Percentiles rank a stretch among this genome's conserved stretches.
phyloP scores from a whole-genome alignment of 1,140 invertebrate species.

The Drosophila orena region DNA sequence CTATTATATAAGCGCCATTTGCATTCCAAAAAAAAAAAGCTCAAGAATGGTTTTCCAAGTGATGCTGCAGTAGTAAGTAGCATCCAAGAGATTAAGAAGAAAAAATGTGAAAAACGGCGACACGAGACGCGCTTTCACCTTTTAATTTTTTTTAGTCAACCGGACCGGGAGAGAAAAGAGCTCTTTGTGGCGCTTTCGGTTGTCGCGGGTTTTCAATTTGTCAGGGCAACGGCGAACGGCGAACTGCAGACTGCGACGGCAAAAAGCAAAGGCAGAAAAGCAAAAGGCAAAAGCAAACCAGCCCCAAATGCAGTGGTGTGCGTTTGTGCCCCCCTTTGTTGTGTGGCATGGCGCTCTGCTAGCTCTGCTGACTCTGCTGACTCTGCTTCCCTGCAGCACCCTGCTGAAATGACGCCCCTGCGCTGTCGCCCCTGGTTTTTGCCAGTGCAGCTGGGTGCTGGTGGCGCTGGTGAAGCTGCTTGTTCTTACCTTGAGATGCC shows the following conservation, averaged over 20 bases:
- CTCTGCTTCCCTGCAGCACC: not conserved
- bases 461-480: constrained; percentile 27
- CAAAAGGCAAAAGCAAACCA: constrained; percentile 49
- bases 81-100: constrained; percentile 3
- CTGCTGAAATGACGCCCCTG: not conserved
- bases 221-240: constrained; percentile 53
- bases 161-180: constrained; percentile 53
- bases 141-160: constrained; percentile 52
- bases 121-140: constrained; percentile 74
- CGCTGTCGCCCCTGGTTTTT: constrained; percentile 19
- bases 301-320: constrained; percentile 32
- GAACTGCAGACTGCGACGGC: constrained; percentile 33
- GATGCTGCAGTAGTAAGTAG: constrained; percentile 11
- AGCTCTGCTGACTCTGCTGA: too few relatives aligned
- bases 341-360: too few relatives aligned
- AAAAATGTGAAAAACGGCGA: constrained; percentile 15
- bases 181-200: constrained; percentile 60
- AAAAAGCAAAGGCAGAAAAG: constrained; percentile 22
- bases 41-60: constrained; percentile 30
- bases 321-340: constrained; percentile 21
- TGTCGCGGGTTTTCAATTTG: constrained; percentile 61
- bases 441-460: constrained; percentile 45
- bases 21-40: constrained; percentile 42
- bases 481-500: constrained; percentile 82
- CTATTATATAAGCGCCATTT: constrained; percentile 81